phyloP scores from a whole-genome alignment of 2,113 vertebrate genomes.

The Erinaceus europaeus region DNA sequence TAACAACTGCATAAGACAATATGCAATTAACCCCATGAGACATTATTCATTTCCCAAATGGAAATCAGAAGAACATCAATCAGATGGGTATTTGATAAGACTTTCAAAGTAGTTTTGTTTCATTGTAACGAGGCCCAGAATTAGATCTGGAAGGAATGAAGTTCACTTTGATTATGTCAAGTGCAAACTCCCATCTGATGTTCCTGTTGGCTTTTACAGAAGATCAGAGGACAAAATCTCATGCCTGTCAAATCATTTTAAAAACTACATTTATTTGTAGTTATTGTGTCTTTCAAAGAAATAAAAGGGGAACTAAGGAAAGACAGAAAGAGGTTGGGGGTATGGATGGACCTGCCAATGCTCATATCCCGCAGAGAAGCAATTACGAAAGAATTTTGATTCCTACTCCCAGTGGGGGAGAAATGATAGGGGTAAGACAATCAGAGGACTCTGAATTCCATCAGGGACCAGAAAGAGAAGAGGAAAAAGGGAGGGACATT shows the following conservation, averaged over 20 bases:
- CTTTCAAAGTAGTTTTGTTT: constrained; percentile 27
- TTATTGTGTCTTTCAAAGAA: neutral
- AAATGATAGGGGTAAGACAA: no score
- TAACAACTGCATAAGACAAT: neutral
- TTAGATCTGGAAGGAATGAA: constrained; percentile 17
- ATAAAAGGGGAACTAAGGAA: no score
- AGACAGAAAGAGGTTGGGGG: no score
- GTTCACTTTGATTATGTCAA: constrained; percentile 9
- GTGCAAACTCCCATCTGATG: neutral
- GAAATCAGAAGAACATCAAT: neutral
- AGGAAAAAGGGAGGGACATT: no score
- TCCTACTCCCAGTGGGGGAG: no score
- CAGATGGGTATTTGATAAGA: constrained; percentile 27
- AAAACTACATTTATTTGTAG: neutral
- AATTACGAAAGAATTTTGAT: no score
- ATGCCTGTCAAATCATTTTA: neutral
- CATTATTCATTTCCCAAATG: constrained; percentile 25
- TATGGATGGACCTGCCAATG: no score
- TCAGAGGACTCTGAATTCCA: no score
- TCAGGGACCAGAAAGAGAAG: no score
- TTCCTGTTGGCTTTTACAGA: neutral
- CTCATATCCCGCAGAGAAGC: no score
- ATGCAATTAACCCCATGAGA: neutral
- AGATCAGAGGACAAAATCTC: neutral
- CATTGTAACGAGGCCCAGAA: constrained; percentile 48